Evolutionary conservation across 2,888 invertebrate genomes (phyloP).

Genomic region (Meta bourneti): DNA sequence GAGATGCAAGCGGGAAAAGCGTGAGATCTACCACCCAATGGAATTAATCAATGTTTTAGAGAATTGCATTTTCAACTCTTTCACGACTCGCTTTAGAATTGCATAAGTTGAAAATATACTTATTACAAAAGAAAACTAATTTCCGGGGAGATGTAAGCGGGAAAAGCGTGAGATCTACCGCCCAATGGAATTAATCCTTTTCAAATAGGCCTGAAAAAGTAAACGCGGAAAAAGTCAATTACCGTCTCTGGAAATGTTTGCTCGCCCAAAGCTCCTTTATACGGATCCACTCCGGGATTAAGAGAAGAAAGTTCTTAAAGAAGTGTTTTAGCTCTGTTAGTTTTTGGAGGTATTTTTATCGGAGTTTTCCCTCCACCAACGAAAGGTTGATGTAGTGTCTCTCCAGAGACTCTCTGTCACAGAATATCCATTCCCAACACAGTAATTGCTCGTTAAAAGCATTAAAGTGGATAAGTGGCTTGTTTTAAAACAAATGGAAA

Average conservation of each 20-base stretch:
- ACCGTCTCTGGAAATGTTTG: constrained; percentile 22
- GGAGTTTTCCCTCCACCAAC: neutral
- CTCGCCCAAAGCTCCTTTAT: constrained; percentile 36
- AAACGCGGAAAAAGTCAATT: constrained; percentile 44
- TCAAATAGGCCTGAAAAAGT: constrained; percentile 14
- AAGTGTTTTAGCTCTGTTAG: constrained; percentile 29
- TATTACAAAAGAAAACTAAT: too few relatives aligned
- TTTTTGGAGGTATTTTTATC: constrained; percentile 25
- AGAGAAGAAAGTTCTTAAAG: constrained; percentile 51
- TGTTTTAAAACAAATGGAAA: constrained; percentile 40
- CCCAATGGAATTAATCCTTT: constrained; percentile 29
- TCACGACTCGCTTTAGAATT: too few relatives aligned
- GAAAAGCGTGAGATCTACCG: neutral
- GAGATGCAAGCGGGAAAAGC: neutral
- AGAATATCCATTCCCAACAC: neutral
- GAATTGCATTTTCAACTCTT: too few relatives aligned
- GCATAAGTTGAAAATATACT: too few relatives aligned
- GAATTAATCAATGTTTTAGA: neutral
- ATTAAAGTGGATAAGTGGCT: constrained; percentile 60
- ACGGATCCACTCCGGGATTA: constrained; percentile 40
- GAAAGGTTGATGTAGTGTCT: neutral
- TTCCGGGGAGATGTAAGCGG: neutral
- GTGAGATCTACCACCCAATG: neutral
- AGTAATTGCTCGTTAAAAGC: constrained; percentile 59
- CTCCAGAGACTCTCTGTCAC: constrained; percentile 2